Evolutionary conservation across 2,888 invertebrate species (phyloP).

Genomic region (Megalurothrips usitatus): DNA sequence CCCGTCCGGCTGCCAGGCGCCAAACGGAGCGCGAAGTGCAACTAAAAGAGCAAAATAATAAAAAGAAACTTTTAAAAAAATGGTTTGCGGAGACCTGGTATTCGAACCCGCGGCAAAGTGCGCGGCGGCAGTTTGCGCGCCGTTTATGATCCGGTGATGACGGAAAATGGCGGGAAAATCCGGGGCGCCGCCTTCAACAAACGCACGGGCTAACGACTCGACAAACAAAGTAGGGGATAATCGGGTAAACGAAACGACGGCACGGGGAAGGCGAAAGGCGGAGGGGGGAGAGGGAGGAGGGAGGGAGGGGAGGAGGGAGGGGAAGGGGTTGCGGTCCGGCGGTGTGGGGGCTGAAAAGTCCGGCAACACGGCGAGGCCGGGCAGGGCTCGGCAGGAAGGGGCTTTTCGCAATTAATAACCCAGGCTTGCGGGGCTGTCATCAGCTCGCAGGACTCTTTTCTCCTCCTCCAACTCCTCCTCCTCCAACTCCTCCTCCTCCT

Average conservation of each 20-base stretch:
- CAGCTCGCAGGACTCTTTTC: background rate
- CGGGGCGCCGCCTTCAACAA: background rate
- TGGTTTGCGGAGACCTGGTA: too few species aligned
- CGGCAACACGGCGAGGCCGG: too few species aligned
- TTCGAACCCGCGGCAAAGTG: too few species aligned
- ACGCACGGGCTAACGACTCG: constrained; percentile 3
- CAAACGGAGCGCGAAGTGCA: too few species aligned
- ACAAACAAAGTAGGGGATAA: constrained; percentile 5
- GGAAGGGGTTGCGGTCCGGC: background rate
- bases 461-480: too few species aligned
- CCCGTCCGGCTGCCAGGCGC: too few species aligned
- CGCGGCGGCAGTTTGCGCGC: background rate
- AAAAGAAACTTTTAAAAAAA: too few species aligned
- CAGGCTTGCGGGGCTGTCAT: background rate
- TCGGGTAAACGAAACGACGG: background rate
- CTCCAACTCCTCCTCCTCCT: too few species aligned
- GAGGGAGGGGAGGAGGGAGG: background rate
- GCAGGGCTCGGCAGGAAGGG: background rate
- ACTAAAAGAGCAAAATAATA: too few species aligned
- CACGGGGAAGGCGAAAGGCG: too few species aligned
- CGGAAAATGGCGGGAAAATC: background rate
- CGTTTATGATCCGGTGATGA: background rate
- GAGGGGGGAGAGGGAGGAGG: background rate
- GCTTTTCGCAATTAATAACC: background rate
- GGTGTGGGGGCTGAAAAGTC: too few species aligned